Evolutionary conservation across 2,113 vertebrate genomes (phyloP).

Genomic region (Clinocottus analis): DNA sequence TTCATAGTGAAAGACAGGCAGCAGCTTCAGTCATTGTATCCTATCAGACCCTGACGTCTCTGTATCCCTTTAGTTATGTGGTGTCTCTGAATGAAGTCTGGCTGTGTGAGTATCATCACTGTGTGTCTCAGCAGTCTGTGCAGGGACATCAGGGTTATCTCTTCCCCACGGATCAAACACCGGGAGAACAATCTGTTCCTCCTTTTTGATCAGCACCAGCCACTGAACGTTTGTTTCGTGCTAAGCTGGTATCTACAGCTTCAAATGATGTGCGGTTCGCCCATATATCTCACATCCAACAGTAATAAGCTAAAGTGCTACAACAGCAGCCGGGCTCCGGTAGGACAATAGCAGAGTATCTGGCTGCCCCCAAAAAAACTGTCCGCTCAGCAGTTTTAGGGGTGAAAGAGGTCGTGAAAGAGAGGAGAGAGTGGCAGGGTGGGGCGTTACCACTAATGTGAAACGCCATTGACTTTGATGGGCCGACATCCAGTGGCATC

Average conservation of each 20-base stretch:
- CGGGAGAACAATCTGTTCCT: conserved; percentile 14
- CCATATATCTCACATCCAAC: conserved; percentile 18
- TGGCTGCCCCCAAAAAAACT: conserved; percentile 24
- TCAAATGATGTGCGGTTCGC: background rate
- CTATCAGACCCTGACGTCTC: background rate
- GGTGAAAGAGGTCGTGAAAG: conserved; percentile 37
- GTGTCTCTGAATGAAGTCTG: conserved; percentile 21
- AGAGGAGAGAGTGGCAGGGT: conserved; percentile 35
- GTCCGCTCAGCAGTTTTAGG: conserved; percentile 53
- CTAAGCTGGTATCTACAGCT: background rate
- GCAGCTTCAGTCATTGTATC: background rate
- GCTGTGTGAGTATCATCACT: background rate
- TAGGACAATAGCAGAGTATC: conserved; percentile 51
- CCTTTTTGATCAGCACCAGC: conserved; percentile 23
- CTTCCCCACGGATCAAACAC: conserved; percentile 10
- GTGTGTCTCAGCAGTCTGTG: background rate
- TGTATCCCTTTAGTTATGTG: background rate
- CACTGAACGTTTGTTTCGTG: background rate
- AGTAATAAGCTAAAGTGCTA: conserved; percentile 56
- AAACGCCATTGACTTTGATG: conserved; percentile 48
- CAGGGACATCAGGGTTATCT: conserved; percentile 34
- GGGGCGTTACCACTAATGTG: conserved; percentile 43
- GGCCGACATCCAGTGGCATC: conserved; percentile 45
- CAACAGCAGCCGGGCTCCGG: conserved; percentile 41
- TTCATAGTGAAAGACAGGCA: background rate